Evolutionary conservation across 2,113 vertebrate species (phyloP).

Genomic region (Pseudolaguvia tuberculata): DNA sequence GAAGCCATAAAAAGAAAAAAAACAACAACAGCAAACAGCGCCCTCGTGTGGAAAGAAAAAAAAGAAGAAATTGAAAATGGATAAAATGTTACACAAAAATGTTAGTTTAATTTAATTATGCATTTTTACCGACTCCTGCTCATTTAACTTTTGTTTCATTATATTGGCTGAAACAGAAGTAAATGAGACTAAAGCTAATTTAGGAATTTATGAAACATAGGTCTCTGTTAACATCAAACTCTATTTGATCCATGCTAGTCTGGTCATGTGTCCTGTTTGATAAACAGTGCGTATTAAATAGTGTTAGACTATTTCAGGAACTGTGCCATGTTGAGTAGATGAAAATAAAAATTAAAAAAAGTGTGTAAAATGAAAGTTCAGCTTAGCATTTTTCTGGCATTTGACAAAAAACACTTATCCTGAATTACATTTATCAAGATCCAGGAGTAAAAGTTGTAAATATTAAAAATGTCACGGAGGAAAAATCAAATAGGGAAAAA

Average conservation of each 20-base stretch:
- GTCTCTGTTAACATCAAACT: too few species aligned
- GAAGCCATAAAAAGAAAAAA: slow-evolving; percentile 38
- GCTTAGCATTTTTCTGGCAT: not conserved
- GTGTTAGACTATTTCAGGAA: not conserved
- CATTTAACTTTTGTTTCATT: too few species aligned
- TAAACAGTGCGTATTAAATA: not conserved
- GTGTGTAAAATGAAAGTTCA: too few species aligned
- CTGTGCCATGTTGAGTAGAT: not conserved
- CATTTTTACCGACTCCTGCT: too few species aligned
- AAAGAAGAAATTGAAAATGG: not conserved
- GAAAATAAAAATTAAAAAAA: too few species aligned
- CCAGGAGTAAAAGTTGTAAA: not conserved
- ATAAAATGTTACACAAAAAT: too few species aligned
- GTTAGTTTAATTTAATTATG: too few species aligned
- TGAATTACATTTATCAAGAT: not conserved
- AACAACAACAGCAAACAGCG: slow-evolving; percentile 11
- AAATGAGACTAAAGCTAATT: too few species aligned
- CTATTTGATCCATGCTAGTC: not conserved
- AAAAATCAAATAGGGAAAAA: not conserved
- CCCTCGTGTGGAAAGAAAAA: slow-evolving; percentile 27
- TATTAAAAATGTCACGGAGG: not conserved
- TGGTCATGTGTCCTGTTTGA: too few species aligned
- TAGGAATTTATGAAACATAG: too few species aligned
- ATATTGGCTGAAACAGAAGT: too few species aligned
- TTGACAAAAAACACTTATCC: too few species aligned